Evolutionary conservation across 2,797 vertebrate genomes (phyloP), one percentile per base, ranked within the genome.

Genomic region (Otolemur crassicaudatus): DNA sequence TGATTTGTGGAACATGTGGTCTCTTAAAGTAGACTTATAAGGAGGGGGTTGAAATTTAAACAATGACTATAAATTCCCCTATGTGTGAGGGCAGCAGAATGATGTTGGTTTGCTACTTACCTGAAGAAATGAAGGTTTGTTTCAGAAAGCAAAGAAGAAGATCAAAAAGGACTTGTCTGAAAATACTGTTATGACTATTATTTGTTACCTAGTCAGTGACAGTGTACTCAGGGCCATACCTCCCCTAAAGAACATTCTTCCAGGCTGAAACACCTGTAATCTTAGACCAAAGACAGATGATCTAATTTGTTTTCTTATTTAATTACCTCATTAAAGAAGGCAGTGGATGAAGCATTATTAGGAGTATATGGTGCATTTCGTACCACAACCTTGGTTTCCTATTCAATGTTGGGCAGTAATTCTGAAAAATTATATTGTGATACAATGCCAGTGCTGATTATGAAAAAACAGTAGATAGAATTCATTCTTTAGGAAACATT

Each of bases 401-500:
- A 25, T 27, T 93, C 37, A 29, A 0, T 94, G 11, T 69, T 91
- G 88, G 56, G 3, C 67, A 58, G 97, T 70, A 81, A 0, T 3
- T 29, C 9, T 58, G 40, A 60, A 92, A 89, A 63, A 85, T 94
- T n/a, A 31, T 2, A 1, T 77, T 89, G 1, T 58, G 8, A 29
- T 91, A 0, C 70, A 94, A 31, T 79, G 27, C 37, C 19, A 53
- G 1, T 72, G 0, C 67, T 7, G 29, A 95, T 58, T 65, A 49
- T 79, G 31, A 65, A 86, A 25, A 94, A 87, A 56, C 14, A 37
- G 2, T 79, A 84, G 82, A 90, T 65, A 22, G 0, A 19, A 80
- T 79, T 56, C 20, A 31, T 94, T 96, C 19, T 60, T 96, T 86
- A 63, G 27, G 81, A 97, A 96, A 53, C n/a, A 90, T 90, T 80